These are phyloP conservation scores for Drosophila hydei DNA, from an alignment of 1,140 invertebrate genomes.

Conservation along the genomic window DNA sequence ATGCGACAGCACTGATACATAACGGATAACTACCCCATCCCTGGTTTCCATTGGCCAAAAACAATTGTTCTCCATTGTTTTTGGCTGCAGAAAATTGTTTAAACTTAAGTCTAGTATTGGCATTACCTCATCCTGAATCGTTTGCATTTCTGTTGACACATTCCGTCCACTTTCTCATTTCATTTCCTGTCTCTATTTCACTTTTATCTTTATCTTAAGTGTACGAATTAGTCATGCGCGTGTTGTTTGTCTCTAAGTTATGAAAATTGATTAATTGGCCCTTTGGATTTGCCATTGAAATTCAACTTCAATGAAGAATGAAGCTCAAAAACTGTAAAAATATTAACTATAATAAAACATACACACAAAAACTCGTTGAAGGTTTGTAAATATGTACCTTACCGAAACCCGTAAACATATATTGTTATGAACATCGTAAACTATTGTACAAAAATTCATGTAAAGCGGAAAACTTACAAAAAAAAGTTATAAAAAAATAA, in stretches of 20 bases:
- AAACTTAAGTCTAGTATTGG: conserved; percentile 26
- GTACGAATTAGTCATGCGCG: conserved; percentile 81
- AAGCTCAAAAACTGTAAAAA: conserved; percentile 46
- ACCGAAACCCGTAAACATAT: conserved; percentile 46
- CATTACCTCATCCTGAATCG: conserved; percentile 12
- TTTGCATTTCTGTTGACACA: conserved; percentile 63
- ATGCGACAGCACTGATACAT: conserved; percentile 76
- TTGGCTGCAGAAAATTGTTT: conserved; percentile 43
- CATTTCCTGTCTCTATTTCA: conserved; percentile 3
- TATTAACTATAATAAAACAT: conserved; percentile 6
- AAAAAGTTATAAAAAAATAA: conserved; percentile 33
- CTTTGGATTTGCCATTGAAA: conserved; percentile 48
- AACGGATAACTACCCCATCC: conserved; percentile 65
- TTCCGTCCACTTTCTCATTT: conserved; percentile 9
- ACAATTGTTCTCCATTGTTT: conserved; percentile 2
- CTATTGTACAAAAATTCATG: conserved; percentile 51
- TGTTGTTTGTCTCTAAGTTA: conserved; percentile 81
- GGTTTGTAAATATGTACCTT: conserved; percentile 48
- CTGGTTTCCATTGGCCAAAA: conserved; percentile 5
- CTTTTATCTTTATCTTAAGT: conserved; percentile 55
- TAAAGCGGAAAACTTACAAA: conserved; percentile 31
- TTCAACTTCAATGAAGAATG: conserved; percentile 53
- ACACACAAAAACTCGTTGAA: conserved; percentile 26
- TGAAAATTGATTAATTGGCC: conserved; percentile 44
- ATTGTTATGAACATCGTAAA: conserved; percentile 47